phyloP scores from a whole-genome alignment of 2,888 invertebrate genomes.

The Aradus depressus region DNA sequence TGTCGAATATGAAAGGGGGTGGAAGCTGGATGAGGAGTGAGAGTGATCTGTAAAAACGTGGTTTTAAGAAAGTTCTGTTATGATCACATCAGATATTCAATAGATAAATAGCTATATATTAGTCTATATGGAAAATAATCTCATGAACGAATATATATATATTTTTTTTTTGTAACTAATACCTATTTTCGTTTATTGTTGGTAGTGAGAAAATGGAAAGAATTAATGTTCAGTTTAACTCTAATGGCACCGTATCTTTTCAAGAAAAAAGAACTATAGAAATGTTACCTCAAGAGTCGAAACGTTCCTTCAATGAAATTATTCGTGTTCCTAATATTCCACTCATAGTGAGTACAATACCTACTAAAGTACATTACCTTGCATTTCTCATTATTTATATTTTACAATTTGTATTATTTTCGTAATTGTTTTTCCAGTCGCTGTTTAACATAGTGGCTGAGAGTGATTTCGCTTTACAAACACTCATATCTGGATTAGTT shows the following conservation, averaged over 20 bases:
- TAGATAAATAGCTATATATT: no score
- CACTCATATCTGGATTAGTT: neutral
- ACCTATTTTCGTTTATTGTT: no score
- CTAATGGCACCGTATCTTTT: conserved; percentile 24
- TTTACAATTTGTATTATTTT: neutral
- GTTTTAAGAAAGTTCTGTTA: no score
- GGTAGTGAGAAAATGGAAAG: conserved; percentile 22
- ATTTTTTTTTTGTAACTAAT: no score
- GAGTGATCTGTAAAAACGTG: no score
- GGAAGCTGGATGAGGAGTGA: no score
- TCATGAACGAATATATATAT: no score
- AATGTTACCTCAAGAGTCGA: conserved; percentile 14
- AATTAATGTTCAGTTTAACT: conserved; percentile 20
- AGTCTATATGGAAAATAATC: no score
- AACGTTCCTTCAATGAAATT: conserved; percentile 15
- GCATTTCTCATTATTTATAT: neutral
- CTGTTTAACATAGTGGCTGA: conserved; percentile 11
- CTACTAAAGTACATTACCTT: neutral
- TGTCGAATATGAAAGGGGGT: no score
- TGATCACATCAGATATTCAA: no score
- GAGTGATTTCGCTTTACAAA: conserved; percentile 16
- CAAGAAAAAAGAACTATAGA: conserved; percentile 23
- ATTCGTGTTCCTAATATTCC: conserved; percentile 24
- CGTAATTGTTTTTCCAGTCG: conserved; percentile 17
- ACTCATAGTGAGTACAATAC: conserved; percentile 20